phyloP scores from a whole-genome alignment of 2,888 invertebrate species.

The Lordiphosa andalusiaca region DNA sequence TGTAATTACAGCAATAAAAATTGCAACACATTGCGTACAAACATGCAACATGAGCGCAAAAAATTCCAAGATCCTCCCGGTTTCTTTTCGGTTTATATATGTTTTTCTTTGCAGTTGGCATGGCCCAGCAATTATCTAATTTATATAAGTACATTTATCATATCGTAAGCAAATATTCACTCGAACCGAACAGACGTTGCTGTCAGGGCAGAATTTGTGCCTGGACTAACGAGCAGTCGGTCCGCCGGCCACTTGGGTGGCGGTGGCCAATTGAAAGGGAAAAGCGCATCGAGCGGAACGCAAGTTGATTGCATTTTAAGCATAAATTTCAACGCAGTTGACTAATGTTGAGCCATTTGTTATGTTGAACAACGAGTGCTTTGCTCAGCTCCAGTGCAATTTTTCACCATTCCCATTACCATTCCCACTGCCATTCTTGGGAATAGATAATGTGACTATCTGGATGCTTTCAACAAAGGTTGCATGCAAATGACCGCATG shows the following conservation, averaged over 20 bases:
- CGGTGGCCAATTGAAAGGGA: constrained; percentile 38
- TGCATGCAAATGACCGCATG: constrained; percentile 46
- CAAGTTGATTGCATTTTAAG: constrained; percentile 70
- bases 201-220: constrained; percentile 42
- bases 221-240: constrained; percentile 37
- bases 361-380: constrained; percentile 39
- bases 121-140: constrained; percentile 60
- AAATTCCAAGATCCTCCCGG: constrained; percentile 15
- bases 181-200: constrained; percentile 28
- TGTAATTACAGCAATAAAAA: constrained; percentile 73
- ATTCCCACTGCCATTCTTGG: constrained; percentile 22
- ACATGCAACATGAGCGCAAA: constrained; percentile 55
- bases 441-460: constrained; percentile 44
- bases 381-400: constrained; percentile 37
- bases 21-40: constrained; percentile 70
- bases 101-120: not conserved
- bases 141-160: constrained; percentile 64
- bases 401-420: constrained; percentile 44
- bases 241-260: constrained; percentile 56
- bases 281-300: constrained; percentile 51
- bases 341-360: constrained; percentile 68
- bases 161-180: constrained; percentile 64
- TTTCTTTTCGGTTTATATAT: constrained; percentile 4
- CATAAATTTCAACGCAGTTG: constrained; percentile 74
- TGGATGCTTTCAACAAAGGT: constrained; percentile 24